Conservation (phyloP, 2,113 vertebrate genomes). For the Actenoides lindsayi region DNA sequence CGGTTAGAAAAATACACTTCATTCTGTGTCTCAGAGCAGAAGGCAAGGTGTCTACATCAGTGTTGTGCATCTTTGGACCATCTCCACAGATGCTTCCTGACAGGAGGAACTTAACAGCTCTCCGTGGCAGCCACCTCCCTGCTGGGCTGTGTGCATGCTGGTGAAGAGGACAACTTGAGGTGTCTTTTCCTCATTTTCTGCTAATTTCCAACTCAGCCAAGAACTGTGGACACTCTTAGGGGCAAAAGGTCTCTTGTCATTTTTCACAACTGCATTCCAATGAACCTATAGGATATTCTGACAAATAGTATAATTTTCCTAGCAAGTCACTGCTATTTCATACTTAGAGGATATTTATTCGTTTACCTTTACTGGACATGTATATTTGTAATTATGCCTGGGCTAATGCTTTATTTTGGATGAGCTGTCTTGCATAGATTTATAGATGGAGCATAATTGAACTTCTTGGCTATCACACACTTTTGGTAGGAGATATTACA, state of each 20-base stretch:
- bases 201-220: not conserved
- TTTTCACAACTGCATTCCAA: not conserved
- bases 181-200: not conserved
- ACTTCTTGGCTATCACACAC: slow-evolving; percentile 50
- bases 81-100: not conserved
- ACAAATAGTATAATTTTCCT: not conserved
- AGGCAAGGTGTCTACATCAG: not conserved
- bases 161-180: not conserved
- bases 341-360: not conserved
- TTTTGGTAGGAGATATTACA: slow-evolving; percentile 55
- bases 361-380: slow-evolving; percentile 8
- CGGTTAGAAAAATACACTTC: not conserved
- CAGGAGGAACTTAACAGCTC: not conserved
- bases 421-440: slow-evolving; percentile 43
- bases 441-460: slow-evolving; percentile 52
- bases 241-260: not conserved
- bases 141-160: fast-evolving
- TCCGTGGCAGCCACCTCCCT: not conserved
- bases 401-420: not conserved
- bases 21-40: not conserved
- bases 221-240: not conserved
- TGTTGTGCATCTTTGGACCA: not conserved
- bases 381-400: slow-evolving; percentile 15
- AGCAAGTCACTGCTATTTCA: not conserved
- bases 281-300: not conserved